These are phyloP conservation scores for Coleophora deauratella DNA, from an alignment of 2,888 invertebrate species.

Conservation along the genomic window DNA sequence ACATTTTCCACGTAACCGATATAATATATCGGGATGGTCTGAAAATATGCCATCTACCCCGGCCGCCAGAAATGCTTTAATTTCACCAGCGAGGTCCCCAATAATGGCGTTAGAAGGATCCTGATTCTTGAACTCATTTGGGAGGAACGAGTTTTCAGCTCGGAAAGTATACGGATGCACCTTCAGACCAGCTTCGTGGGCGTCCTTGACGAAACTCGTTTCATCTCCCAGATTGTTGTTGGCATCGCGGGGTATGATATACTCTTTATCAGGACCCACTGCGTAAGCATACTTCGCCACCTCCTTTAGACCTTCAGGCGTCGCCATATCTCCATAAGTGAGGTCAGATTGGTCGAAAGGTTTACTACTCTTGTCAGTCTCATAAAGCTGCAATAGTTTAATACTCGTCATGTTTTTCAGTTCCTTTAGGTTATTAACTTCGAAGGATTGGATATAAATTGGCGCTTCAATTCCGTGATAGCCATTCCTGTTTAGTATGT, in stretches of 20 bases:
- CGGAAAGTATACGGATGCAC: slow-evolving; percentile 63
- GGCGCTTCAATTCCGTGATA: slow-evolving; percentile 42
- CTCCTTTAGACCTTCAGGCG: slow-evolving; percentile 46
- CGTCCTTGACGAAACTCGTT: slow-evolving; percentile 47
- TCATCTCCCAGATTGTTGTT: slow-evolving; percentile 36
- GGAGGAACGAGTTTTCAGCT: slow-evolving; percentile 50
- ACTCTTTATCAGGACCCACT: slow-evolving; percentile 55
- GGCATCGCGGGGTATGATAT: slow-evolving; percentile 47
- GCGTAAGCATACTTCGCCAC: slow-evolving; percentile 56
- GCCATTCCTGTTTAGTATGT: slow-evolving; percentile 47
- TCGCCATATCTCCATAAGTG: slow-evolving; percentile 55
- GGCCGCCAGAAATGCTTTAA: slow-evolving; percentile 40
- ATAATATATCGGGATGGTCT: slow-evolving; percentile 55
- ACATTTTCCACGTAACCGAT: slow-evolving; percentile 36
- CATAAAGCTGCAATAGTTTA: slow-evolving; percentile 46
- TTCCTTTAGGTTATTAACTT: slow-evolving; percentile 54
- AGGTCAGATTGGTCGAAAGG: slow-evolving; percentile 54
- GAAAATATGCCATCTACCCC: slow-evolving; percentile 59
- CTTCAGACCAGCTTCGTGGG: slow-evolving; percentile 52
- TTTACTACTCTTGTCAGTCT: slow-evolving; percentile 22
- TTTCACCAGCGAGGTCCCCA: slow-evolving; percentile 46
- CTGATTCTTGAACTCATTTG: slow-evolving; percentile 41
- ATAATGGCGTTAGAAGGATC: slow-evolving; percentile 31
- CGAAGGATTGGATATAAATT: slow-evolving; percentile 61
- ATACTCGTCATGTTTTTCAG: slow-evolving; percentile 47